A percentile compares a stretch with the other conserved stretches of the same genome.
These are phyloP conservation scores for Dasysyrphus albostriatus DNA, from an alignment of 2,888 invertebrate species.

Conservation along the genomic window DNA sequence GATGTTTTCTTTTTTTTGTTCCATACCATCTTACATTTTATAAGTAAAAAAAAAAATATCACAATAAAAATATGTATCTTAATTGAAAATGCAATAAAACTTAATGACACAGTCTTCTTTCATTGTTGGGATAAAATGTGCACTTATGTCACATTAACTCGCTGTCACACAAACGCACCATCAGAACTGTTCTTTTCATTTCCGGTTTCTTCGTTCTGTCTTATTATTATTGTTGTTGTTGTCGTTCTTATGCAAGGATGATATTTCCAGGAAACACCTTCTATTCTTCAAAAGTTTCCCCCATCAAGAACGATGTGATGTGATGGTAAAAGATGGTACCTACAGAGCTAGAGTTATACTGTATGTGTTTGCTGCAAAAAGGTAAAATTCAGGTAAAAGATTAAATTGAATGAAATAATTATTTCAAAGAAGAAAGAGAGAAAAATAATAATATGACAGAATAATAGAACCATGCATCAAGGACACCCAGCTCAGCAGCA, in stretches of 20 bases:
- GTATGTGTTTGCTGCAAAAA: constrained; percentile 5
- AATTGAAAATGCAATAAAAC: constrained; percentile 70
- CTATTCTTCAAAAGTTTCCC: constrained; percentile 4
- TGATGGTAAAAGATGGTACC: neutral
- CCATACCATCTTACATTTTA: no score
- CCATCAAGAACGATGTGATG: neutral
- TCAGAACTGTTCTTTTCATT: constrained; percentile 44
- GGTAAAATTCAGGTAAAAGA: constrained; percentile 66
- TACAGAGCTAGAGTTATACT: neutral
- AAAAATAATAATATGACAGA: constrained; percentile 61
- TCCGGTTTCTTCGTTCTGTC: neutral
- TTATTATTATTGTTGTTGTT: neutral
- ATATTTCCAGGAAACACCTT: constrained; percentile 29
- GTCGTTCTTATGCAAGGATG: constrained; percentile 29
- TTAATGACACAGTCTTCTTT: constrained; percentile 60
- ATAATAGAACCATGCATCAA: constrained; percentile 29
- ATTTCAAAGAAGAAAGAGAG: constrained; percentile 34
- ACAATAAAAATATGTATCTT: constrained; percentile 6
- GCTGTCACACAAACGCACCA: constrained; percentile 44
- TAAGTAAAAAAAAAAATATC: neutral
- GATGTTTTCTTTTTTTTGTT: constrained; percentile 20
- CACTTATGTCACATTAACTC: constrained; percentile 69
- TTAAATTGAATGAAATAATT: constrained; percentile 75
- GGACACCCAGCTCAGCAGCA: constrained; percentile 2
- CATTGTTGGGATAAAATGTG: constrained; percentile 48